Evolutionary conservation across 2,888 invertebrate genomes (phyloP), one percentile per base, ranked within the genome.

Genomic region (Spodoptera littoralis): DNA sequence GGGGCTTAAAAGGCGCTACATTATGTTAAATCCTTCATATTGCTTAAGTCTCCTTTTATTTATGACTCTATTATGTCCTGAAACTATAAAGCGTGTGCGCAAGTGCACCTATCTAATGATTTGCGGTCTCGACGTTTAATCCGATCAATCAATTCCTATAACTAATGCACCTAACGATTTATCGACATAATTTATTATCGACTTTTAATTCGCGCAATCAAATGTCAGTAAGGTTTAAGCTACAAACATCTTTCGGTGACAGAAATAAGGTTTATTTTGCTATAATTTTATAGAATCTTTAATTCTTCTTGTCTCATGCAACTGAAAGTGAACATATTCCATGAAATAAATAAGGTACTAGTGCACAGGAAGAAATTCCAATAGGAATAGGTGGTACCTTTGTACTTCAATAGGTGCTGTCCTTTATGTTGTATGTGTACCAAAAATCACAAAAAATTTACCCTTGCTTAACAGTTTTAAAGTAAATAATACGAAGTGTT

Each of bases 141-240:
- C 42, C 51, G 41, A 70, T 70, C 59, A 57, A 70, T 71, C 51
- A 58, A 56, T 46, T 47, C 36, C 45, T 58, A 42, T 41, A 49
- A 8, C 44, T 55, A 70, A 54, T 43, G 65, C 36, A 53, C 45
- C 13, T 69, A 62, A 62, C 54, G 54, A 70, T 54, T 71, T 58
- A 74, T 46, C 18, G 43, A 46, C 44, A 58, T 44, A 43, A 52
- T 48, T 55, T 55, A 53, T 47, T 51, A 48, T 68, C 60, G 27
- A 4, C 24, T 73, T 68, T 60, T 63, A 45, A 51, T 58, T 74
- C 74, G 57, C 48, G 75, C 54, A 70, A 58, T 73, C 9, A 30
- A 12, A 12, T 24, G 43, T 66, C 18, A 6, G 42, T 18, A 11
- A 65, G 11, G 3, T 13, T 13, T 9, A 13, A 50, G 13, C 9